Evolutionary conservation across 2,888 invertebrate genomes (phyloP), one percentile per base, ranked within the genome.

Genomic region (Chloromyia formosa): DNA sequence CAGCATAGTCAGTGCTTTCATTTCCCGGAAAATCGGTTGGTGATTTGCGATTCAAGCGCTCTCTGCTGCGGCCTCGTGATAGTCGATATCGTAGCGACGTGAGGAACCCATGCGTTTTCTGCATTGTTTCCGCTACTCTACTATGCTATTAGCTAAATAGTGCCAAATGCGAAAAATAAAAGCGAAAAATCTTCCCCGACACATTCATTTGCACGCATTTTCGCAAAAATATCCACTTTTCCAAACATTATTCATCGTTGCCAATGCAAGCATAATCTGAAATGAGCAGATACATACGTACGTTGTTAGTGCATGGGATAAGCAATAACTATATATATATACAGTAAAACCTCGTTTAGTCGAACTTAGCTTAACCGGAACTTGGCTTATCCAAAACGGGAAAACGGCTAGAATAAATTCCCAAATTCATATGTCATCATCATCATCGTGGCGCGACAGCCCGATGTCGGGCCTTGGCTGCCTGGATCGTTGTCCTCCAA

Each of bases 21-120:
- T 88, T 87, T 16, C 89, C 88, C 0, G 88, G 87, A 75, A 81
- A 80, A 1, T 88, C 87, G 74, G 88, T 88, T 49, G 89, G 89
- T 2, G 88, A 87, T 80, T 89, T 89, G 81, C 88, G 89, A 3
- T 84, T 84, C 16, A 81, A 68, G 77, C 93, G 88, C 82, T 93
- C 92, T 81, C 91, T 90, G 81, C 92, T 92, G 72, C 89, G 88
- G 78, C 92, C 91, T 64, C 93, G 89, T 78, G 90, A 90, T 93
- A 93, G 94, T 68, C 93, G 92, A 81, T 90, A 93, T 87, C 92
- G 93, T 72, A 94, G 86, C 80, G 93, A 93, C 78, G 91, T 91
- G 83, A 94, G 93, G 86, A 94, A 94, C 78, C 92, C 92, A 82
- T 93, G 93, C 0, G 94, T 94, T 80, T 92, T 90, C 83, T 94